Percentiles rank a stretch among this genome's conserved stretches.
These are phyloP conservation scores for Echiichthys vipera DNA, from an alignment of 2,797 vertebrate species.

Conservation along the genomic window DNA sequence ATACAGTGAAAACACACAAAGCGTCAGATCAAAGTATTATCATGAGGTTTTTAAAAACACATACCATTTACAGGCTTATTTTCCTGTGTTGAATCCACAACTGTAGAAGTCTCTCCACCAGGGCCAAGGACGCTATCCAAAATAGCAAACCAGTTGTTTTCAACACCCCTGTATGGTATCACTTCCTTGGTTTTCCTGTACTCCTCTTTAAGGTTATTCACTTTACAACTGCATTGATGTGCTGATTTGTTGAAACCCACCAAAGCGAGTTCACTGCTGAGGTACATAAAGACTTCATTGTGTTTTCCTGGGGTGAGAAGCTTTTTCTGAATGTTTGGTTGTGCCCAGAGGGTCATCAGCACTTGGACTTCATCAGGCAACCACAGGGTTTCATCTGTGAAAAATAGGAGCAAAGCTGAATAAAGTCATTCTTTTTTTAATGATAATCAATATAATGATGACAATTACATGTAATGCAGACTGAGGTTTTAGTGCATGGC, in stretches of 20 bases:
- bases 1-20: not conserved
- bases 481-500: not conserved
- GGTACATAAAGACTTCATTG: constrained; percentile 23
- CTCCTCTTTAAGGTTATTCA: constrained; percentile 34
- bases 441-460: too few species aligned
- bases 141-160: constrained; percentile 46
- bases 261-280: constrained; percentile 46
- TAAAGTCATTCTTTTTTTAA: too few species aligned
- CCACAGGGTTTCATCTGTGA: constrained; percentile 33
- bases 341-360: constrained; percentile 52
- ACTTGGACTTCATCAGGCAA: constrained; percentile 56
- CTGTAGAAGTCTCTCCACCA: constrained; percentile 2
- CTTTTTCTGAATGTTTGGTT: constrained; percentile 52
- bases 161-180: not conserved
- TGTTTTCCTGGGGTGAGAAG: constrained; percentile 8
- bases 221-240: constrained; percentile 41
- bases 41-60: not conserved
- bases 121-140: constrained; percentile 39
- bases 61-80: constrained; percentile 11
- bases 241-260: constrained; percentile 51
- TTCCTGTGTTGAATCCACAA: constrained; percentile 18
- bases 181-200: constrained; percentile 24
- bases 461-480: not conserved
- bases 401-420: not conserved
- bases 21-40: not conserved